Base-by-base conservation (phyloP, 2,888 invertebrate genomes). In the Trichopria drosophilae region DNA sequence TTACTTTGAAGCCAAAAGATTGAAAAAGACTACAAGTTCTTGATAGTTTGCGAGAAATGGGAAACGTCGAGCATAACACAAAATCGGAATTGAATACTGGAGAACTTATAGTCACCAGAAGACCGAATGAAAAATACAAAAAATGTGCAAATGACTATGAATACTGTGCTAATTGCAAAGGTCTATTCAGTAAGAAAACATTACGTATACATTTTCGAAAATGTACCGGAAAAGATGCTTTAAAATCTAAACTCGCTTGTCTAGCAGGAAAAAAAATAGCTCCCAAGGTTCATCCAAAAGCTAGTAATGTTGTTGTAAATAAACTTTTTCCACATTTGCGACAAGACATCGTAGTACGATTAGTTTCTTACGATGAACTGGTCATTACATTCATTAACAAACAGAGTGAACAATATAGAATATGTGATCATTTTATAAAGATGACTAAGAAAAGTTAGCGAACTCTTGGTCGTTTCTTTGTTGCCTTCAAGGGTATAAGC, bases 381-480 rank as follows among this genome's bases (percentile, higher is more conserved):
- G 20, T 5, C 26, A 24, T 24, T 18, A n/a, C 9, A 24, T 15
- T 9, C 10, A 6, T n/a, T 40, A 28, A 7, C n/a, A n/a, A n/a
- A n/a, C n/a, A n/a, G n/a, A n/a, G n/a, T n/a, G n/a, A n/a, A n/a
- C n/a, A n/a, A n/a, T n/a, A n/a, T n/a, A n/a, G n/a, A n/a, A n/a
- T n/a, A 13, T 37, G 19, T 9, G 24, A 16, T 2, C 47, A 43
- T 28, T 19, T 47, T 2, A n/a, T 16, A 3, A 26, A 39, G 9
- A 16, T 43, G 34, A 47, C 43, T 3, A 1, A 43, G 9, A 6
- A 24, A 1, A 22, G 12, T 5, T 12, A 43, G 10, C 9, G 47
- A 7, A 32, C 48, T 10, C n/a, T 40, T 2, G 48, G 42, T 2
- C 18, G 46, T 1, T 26, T 49, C n/a, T 19, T 51, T 10, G 1